Conservation (phyloP, 2,888 invertebrate genomes). For the Sarcophaga subvicina region DNA sequence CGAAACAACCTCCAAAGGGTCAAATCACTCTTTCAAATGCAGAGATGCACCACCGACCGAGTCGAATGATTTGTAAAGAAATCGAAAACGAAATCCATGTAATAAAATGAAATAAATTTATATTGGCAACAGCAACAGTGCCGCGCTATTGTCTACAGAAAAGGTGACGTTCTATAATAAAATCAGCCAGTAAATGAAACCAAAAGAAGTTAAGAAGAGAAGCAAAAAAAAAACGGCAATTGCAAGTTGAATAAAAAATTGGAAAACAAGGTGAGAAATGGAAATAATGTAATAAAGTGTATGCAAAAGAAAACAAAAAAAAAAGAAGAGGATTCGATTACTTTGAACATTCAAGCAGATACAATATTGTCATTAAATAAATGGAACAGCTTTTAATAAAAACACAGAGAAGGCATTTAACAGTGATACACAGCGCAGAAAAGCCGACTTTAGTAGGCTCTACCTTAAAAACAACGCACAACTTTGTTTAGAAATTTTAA, state of each 20-base stretch:
- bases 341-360: conserved; percentile 34
- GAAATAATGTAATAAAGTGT: conserved; percentile 5
- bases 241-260: background rate
- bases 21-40: conserved; percentile 46
- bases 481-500: too few relatives aligned
- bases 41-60: conserved; percentile 38
- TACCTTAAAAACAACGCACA: too few relatives aligned
- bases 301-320: conserved; percentile 1
- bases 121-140: conserved; percentile 1
- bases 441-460: too few relatives aligned
- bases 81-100: background rate
- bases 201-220: conserved; percentile 36
- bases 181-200: conserved; percentile 47
- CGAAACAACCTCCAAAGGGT: conserved; percentile 34
- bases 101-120: conserved; percentile 44
- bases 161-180: conserved; percentile 52
- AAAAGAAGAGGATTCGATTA: conserved; percentile 53
- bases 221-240: background rate
- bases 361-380: conserved; percentile 33
- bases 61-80: background rate
- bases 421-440: too few relatives aligned
- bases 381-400: conserved; percentile 17
- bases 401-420: background rate
- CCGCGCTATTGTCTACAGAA: background rate
- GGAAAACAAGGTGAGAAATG: conserved; percentile 30